phyloP scores from a whole-genome alignment of 1,140 invertebrate species.

The Drosophila sulfurigaster region DNA sequence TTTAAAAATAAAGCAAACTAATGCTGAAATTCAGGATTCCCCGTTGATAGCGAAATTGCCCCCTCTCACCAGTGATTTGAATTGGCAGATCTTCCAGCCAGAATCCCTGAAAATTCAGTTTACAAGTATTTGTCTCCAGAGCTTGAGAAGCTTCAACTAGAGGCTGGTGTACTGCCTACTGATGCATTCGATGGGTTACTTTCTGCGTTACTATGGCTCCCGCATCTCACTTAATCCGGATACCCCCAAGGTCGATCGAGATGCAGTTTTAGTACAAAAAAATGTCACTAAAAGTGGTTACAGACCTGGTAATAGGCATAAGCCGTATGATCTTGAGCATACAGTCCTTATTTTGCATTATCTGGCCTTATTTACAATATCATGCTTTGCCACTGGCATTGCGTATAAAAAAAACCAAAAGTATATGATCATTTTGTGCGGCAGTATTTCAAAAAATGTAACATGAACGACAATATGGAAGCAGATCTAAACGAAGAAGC shows the following conservation, averaged over 20 bases:
- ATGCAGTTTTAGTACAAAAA: slow-evolving; percentile 87
- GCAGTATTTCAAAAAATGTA: slow-evolving; percentile 77
- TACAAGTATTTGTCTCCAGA: slow-evolving; percentile 86
- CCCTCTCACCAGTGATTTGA: slow-evolving; percentile 86
- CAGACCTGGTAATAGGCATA: slow-evolving; percentile 85
- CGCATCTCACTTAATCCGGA: slow-evolving; percentile 85
- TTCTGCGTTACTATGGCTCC: slow-evolving; percentile 86
- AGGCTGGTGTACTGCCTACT: slow-evolving; percentile 82
- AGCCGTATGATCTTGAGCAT: slow-evolving; percentile 86
- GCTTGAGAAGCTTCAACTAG: slow-evolving; percentile 85
- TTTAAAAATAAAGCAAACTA: slow-evolving; percentile 55
- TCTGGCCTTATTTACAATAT: slow-evolving; percentile 85
- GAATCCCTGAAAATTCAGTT: slow-evolving; percentile 87
- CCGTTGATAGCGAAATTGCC: slow-evolving; percentile 87
- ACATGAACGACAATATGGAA: slow-evolving; percentile 64
- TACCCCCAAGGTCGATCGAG: slow-evolving; percentile 85
- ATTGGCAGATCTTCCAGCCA: slow-evolving; percentile 87
- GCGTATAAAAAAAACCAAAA: slow-evolving; percentile 85
- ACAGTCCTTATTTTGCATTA: slow-evolving; percentile 85
- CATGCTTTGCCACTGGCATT: slow-evolving; percentile 87
- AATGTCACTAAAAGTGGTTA: slow-evolving; percentile 86
- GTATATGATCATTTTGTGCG: slow-evolving; percentile 85
- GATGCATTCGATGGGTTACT: slow-evolving; percentile 85
- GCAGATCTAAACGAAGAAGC: slow-evolving; percentile 32
- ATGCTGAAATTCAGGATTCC: slow-evolving; percentile 76